Evolutionary conservation across 2,797 vertebrate genomes (phyloP).

Genomic region (Apodemus agrarius): DNA sequence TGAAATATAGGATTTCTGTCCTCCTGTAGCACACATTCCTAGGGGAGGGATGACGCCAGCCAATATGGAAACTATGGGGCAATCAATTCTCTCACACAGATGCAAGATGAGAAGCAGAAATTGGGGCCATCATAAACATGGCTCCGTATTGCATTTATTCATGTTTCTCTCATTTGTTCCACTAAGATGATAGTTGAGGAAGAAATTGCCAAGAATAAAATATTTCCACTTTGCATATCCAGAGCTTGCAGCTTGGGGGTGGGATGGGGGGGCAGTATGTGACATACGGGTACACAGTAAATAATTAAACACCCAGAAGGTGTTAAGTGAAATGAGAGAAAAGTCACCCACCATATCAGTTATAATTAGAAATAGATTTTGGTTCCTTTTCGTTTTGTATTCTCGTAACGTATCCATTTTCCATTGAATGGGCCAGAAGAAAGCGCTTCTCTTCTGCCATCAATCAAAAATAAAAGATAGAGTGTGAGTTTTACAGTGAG

Average conservation of each 20-base stretch:
- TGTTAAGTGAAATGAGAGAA: background rate
- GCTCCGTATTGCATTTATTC: background rate
- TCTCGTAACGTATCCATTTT: background rate
- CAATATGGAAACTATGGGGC: background rate
- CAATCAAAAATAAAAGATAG: background rate
- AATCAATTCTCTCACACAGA: background rate
- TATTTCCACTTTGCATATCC: background rate
- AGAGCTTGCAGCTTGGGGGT: background rate
- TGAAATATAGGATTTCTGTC: background rate
- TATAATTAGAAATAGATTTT: slow-evolving; percentile 21
- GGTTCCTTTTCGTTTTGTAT: background rate
- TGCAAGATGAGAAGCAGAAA: background rate
- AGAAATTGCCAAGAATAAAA: slow-evolving; percentile 21
- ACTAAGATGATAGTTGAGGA: background rate
- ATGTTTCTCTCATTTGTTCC: background rate
- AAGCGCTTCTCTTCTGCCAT: background rate
- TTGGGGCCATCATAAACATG: background rate
- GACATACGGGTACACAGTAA: background rate
- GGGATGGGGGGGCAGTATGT: background rate
- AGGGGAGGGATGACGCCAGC: background rate
- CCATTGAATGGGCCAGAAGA: background rate
- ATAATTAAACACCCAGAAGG: background rate
- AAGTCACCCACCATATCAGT: background rate
- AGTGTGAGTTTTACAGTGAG: background rate
- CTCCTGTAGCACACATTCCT: background rate